These are phyloP conservation scores for Rallus crepitans DNA, from an alignment of 2,797 vertebrate genomes.

Conservation along the genomic window DNA sequence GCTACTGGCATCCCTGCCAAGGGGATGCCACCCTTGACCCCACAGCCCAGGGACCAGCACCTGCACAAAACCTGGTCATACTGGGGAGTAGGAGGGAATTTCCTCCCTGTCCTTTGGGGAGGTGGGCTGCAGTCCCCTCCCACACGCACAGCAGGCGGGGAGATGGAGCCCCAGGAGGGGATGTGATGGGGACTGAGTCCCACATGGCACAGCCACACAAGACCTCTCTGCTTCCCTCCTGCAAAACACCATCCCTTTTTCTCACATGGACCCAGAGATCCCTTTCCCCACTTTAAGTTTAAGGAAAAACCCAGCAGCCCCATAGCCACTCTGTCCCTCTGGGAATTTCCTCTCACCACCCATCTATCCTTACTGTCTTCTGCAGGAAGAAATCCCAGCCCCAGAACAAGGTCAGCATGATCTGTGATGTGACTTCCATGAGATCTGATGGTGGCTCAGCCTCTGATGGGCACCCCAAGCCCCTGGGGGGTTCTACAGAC, in stretches of 20 bases:
- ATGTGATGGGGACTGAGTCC: neutral
- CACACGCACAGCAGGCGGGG: neutral
- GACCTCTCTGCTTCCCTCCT: neutral
- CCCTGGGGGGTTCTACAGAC: neutral
- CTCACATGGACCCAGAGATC: rapidly evolving
- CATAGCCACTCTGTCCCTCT: neutral
- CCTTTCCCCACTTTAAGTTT: neutral
- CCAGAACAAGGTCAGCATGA: rapidly evolving
- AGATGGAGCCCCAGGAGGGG: neutral
- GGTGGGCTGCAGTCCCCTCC: rapidly evolving
- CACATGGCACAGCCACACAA: neutral
- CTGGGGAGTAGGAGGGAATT: neutral
- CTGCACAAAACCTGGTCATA: neutral
- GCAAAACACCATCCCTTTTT: neutral
- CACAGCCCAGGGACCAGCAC: rapidly evolving
- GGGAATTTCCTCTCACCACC: neutral
- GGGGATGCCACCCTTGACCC: rapidly evolving
- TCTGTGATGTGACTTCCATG: neutral
- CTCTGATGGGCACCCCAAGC: neutral
- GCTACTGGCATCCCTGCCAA: rapidly evolving
- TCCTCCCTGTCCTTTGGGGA: neutral
- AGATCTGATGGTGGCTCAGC: neutral
- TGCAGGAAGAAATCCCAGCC: neutral
- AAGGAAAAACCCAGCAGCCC: neutral
- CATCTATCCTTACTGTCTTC: neutral